Base-by-base conservation (phyloP, 2,888 invertebrate species). In the Phania funesta region DNA sequence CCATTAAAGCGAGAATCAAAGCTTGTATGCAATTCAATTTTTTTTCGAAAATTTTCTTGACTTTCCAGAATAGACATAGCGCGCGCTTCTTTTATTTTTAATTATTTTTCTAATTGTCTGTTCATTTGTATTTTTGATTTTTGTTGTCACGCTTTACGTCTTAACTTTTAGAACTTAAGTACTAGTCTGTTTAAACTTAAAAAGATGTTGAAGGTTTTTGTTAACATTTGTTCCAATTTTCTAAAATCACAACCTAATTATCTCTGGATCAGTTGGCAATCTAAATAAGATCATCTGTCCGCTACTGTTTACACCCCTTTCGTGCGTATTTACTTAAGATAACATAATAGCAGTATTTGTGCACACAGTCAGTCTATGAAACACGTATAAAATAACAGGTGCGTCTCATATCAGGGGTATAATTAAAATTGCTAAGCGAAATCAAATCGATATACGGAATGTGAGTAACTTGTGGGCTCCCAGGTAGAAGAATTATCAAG, bases 1-100 rank as follows among this genome's bases (percentile, higher is more conserved):
- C 89, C 88, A 54, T 86, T 86, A 56, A 87, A 88, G 7, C 88
- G 89, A n/a, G 86, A 86, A 52, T 90, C 90, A 48, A 86, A 77
- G 4, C 85, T 86, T 54, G 87, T 84, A 74, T 85, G 85, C 29
- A 87, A 84, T 86, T 87, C 86, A 67, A 86, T 83, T 50, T 80
- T 86, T 75, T 86, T 89, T 50, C 86, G 89, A 81, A 89, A 90
- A 68, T 85, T 85, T 48, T 86, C 85, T 84, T 87, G 86, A 54
- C 70, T 86, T 83, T 89, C 89, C 38, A 89, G 71, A 35, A 86
- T 86, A 68, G 89, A 90, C 89, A 89, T 89, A 56, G 44, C 80
- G 48, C n/a, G 3, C 4, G 1, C 11, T 67, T n/a, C 9, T 13
- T 11, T 73, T 62, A 41, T 16, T 71, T n/a, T 35, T 46, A 26